Base-by-base conservation (phyloP, 2,113 vertebrate genomes). In the Rafetus swinhoei region DNA sequence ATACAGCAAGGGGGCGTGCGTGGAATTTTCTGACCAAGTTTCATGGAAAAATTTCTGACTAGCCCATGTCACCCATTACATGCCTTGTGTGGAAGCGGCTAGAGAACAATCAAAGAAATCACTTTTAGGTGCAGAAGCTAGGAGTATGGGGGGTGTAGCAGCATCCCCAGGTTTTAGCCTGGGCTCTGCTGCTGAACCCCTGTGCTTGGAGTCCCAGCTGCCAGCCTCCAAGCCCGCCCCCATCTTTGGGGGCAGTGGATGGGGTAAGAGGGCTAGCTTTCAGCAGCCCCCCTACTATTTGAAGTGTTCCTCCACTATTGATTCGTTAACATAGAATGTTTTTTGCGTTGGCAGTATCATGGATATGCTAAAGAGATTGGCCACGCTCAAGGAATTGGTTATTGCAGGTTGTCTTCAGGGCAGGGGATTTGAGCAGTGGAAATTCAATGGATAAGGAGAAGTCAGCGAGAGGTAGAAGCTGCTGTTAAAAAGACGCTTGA, bases 401-500 rank as follows among this genome's bases (percentile, higher is more conserved):
- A 54, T 57, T 1, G 2, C 29, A 65, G 56, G 74, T 24, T 55
- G 1, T 39, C 79, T n/a, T n/a, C 76, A 74, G 57, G 59, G 45
- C 10, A 19, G 35, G 21, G 0, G 35, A 62, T 3, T 82, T 4
- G 9, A 11, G 87, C 81, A 76, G 35, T 90, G 89, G 79, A 59
- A 82, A 53, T 59, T 89, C 59, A 60, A 22, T 35, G 62, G 87
- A 52, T n/a, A 83, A 85, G 60, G 54, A 32, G 24, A 72, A 82
- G 32, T 25, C 19, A 2, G 69, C n/a, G 56, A 0, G 82, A 8
- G 22, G 79, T 50, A 79, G 79, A 87, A 74, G 29, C 21, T 3
- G 7, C 56, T 88, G 3, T 50, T 15, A 4, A 77, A 77, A 77
- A 50, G 39, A 27, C 7, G n/a, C 60, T 53, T 55, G 0, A 39